phyloP scores from a whole-genome alignment of 2,797 vertebrate species.

The Spinus olivaceus region DNA sequence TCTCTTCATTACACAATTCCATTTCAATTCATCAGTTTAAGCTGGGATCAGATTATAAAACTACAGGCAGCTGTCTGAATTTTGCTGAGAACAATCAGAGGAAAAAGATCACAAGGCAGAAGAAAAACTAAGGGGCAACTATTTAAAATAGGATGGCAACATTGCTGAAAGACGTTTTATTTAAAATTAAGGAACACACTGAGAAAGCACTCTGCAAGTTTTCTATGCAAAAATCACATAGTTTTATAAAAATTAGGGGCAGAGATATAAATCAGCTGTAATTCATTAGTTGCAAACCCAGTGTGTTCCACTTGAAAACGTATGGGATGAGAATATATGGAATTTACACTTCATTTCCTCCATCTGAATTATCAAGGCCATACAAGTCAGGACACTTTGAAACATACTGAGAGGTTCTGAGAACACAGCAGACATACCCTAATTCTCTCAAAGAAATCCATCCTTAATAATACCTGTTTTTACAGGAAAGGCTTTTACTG shows the following conservation, averaged over 20 bases:
- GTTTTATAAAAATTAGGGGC: not conserved
- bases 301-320: not conserved
- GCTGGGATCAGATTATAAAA: not conserved
- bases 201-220: not conserved
- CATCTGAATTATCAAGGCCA: not conserved
- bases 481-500: not conserved
- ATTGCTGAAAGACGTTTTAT: not conserved
- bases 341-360: conserved; percentile 18
- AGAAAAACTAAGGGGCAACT: not conserved
- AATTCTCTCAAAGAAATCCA: not conserved
- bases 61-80: not conserved
- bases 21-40: not conserved
- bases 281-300: not conserved
- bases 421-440: not conserved
- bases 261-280: not conserved
- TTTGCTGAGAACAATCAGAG: not conserved
- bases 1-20: not conserved
- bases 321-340: not conserved
- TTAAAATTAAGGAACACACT: not conserved
- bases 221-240: not conserved
- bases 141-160: not conserved
- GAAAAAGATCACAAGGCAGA: not conserved
- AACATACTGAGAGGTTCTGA: not conserved
- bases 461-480: not conserved
- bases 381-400: not conserved